A percentile compares a stretch with the other conserved stretches of the same genome.
These are phyloP conservation scores for Phthorimaea operculella DNA, from an alignment of 1,140 invertebrate species.

Conservation along the genomic window DNA sequence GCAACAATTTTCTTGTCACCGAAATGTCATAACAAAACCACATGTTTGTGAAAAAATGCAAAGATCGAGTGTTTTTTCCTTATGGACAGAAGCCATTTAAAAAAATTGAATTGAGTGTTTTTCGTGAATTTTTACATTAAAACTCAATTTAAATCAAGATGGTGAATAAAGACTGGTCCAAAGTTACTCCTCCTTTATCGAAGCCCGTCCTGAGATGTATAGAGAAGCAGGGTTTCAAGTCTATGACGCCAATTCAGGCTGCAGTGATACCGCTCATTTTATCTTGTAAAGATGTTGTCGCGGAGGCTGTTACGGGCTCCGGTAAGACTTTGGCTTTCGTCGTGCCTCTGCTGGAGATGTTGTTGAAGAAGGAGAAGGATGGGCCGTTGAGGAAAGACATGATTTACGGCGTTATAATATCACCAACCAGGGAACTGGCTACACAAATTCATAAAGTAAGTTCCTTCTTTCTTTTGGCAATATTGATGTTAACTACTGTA, in stretches of 20 bases:
- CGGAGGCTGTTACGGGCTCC: conserved; percentile 96
- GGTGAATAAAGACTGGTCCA: conserved; percentile 54
- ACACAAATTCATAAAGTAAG: conserved; percentile 85
- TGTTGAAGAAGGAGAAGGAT: conserved; percentile 74
- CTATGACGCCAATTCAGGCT: conserved; percentile 72
- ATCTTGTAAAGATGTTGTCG: conserved; percentile 94
- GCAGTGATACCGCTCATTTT: conserved; percentile 92
- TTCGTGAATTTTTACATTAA: no score
- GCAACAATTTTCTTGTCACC: not conserved
- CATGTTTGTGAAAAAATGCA: conserved; percentile 15
- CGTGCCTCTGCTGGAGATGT: conserved; percentile 88
- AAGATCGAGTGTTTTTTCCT: not conserved
- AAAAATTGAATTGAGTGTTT: no score
- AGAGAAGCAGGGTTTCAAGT: conserved; percentile 45
- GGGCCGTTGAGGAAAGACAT: conserved; percentile 78
- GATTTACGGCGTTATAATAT: conserved; percentile 89
- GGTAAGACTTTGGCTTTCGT: conserved; percentile 97
- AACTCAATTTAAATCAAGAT: conserved; percentile 24
- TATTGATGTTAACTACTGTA: no score
- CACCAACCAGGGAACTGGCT: conserved; percentile 94
- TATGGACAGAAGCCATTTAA: not conserved
- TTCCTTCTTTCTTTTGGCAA: no score
- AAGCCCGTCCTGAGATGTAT: conserved; percentile 45
- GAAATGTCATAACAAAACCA: conserved; percentile 27
- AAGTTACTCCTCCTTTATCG: conserved; percentile 40